Evolutionary conservation across 2,888 invertebrate species (phyloP), one percentile per base, ranked within the genome.

Genomic region (Eupelmus urozonus): DNA sequence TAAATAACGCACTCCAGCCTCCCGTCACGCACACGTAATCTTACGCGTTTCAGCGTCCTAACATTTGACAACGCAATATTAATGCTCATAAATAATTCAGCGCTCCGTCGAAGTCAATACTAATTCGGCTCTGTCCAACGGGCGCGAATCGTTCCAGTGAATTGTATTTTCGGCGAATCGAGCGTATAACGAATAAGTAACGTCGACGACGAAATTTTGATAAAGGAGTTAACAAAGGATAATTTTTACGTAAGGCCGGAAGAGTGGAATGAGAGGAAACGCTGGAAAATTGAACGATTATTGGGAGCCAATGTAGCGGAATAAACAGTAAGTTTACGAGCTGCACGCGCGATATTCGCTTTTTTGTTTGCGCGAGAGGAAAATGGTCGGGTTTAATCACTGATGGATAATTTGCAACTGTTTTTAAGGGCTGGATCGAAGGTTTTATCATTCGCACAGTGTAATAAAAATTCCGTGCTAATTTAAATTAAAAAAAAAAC

Each of bases 21-120:
- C 18, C 7, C 18, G 51, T 51, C 18, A 9, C 18, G n/a, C 18
- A 60, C 34, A 34, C 18, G 20, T 60, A 9, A 7, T 60, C 20
- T 60, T 40, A 13, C 18, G 18, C 7, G 34, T 34, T n/a, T 60
- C 34, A 60, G 5, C 18, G n/a, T n/a, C 4, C 9, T 20, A 25
- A 23, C 13, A 49, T 45, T 49, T 57, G 53, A 40, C 60, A 62
- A 20, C 20, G 3, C 23, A 4, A 51, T 53, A 62, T 49, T 51
- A 20, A 71, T 51, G 0, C 51, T 62, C 62, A n/a, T 62, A 63
- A 57, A 20, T 73, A 42, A 65, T 65, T 25, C 16, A 29, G n/a
- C 53, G 62, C 25, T 73, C n/a, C n/a, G 53, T 63, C 51, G 5
- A 7, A 34, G n/a, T 45, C 27, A 20, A 16, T 45, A 40, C 2